Evolutionary conservation across 2,797 vertebrate species (phyloP), one percentile per base, ranked within the genome.

Genomic region (Arnoldichthys spilopterus): DNA sequence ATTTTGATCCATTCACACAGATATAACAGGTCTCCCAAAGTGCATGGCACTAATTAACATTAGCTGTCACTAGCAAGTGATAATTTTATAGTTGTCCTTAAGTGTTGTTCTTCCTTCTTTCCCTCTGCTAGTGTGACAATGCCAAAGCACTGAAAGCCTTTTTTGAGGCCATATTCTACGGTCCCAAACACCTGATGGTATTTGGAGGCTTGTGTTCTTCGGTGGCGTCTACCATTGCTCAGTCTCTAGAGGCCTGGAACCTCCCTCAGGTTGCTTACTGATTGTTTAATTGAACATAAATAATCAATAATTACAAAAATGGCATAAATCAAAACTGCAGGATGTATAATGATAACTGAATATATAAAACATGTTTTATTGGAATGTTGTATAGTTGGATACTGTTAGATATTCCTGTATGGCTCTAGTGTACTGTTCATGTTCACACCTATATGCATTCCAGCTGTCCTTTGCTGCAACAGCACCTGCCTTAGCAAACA

Each of bases 161-260:
- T 89, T 98, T 97, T 3, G 96, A 98, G n/a, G 92, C 95, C 86
- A 93, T 97, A 91, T 96, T 96, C 92, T 95, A 92, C 11, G 97
- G 96, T 84, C 96, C 96, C 1, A 94, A 92, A 84, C 94, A 93
- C 83, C 87, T 95, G 84, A 94, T 98, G 94, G 84, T 98, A 85
- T 93, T 98, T 76, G 97, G 97, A 88, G 97, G 95, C 0, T 95
- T 92, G 81, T 98, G 97, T 91, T 95, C 96, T 0, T 91, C 95
- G 0, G 95, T 97, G 76, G 96, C 95, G 0, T 95, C 95, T 51
- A 94, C 94, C 85, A 95, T 96, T 62, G 95, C 94, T 1, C 94
- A 95, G 85, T 95, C 95, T 77, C 86, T 96, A 28, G 92, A 93
- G 86, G 93, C 91, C 78, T 96, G 94, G 95, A 95, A 95, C 83